Evolutionary conservation across 2,113 vertebrate species (phyloP).

Genomic region (Epinephelus moara): DNA sequence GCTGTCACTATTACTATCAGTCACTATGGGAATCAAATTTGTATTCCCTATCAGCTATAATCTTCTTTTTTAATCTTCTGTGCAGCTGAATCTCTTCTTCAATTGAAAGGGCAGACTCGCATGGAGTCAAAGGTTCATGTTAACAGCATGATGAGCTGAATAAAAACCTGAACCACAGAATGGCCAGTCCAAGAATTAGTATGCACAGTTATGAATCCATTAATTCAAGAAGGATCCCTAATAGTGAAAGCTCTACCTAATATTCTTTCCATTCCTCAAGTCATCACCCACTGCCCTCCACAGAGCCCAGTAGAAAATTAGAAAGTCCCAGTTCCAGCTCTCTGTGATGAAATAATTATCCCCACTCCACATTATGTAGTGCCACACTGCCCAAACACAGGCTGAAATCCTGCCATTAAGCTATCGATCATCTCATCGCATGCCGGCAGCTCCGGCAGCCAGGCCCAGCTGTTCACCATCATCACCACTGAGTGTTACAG

Average conservation of each 20-base stretch:
- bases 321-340: slow-evolving; percentile 13
- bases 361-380: slow-evolving; percentile 5
- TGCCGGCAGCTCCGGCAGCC: slow-evolving; percentile 12
- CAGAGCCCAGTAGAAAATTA: slow-evolving; percentile 4
- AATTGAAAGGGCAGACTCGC: background rate
- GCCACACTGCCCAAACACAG: slow-evolving; percentile 36
- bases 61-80: background rate
- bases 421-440: slow-evolving; percentile 56
- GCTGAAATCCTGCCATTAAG: slow-evolving; percentile 43
- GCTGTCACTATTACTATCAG: background rate
- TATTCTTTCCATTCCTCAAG: background rate
- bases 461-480: slow-evolving; percentile 63
- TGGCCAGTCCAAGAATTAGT: background rate
- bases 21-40: background rate
- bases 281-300: background rate
- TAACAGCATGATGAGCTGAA: slow-evolving; percentile 3
- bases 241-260: background rate
- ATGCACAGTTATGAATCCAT: background rate
- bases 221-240: background rate
- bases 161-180: background rate
- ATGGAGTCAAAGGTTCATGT: background rate
- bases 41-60: background rate
- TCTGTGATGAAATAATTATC: slow-evolving; percentile 52
- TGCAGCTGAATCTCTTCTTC: background rate
- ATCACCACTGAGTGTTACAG: slow-evolving; percentile 51